Base-by-base conservation (phyloP, 2,888 invertebrate genomes). In the Operophtera brumata region DNA sequence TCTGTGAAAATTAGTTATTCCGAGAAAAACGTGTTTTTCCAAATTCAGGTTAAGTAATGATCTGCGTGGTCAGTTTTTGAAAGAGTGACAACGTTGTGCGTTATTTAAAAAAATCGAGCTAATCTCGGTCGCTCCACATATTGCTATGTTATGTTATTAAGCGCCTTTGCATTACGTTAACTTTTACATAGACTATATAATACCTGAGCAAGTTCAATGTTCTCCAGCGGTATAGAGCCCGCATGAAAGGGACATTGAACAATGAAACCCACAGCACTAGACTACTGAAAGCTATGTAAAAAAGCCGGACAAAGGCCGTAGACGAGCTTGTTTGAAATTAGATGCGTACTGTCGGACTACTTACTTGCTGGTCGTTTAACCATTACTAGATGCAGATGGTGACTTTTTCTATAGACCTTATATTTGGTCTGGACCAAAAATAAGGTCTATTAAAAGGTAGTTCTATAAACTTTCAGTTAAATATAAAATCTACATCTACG, bases 231-330 rank as follows among this genome's bases (percentile, higher is more conserved):
- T 20, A 20, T 4, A 64, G 47, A 44, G 45, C 28, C 36, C 11
- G 50, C 71, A 77, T 78, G 70, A 75, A 70, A 69, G 73, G 71
- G 73, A 73, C 69, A 62, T 57, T 63, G 75, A 80, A 86, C 85
- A 86, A 86, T 83, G 66, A 70, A 53, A 52, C 73, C 71, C 69
- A 48, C 66, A 77, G 80, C 79, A 82, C 73, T 39, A 47, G 51
- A 66, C 65, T 67, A 79, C 79, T 78, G 75, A 80, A 73, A 77
- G 71, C 73, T 70, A 72, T 76, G 76, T 78, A 78, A 82, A 79
- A 82, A 72, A 73, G 73, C 67, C 57, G 65, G 65, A 66, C 68
- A 51, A 64, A 64, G 4, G 61, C 43, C 26, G 32, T 50, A 57
- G 44, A 45, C 54, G 12, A 37, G 28, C 47, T 30, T 72, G 72